Base-by-base conservation (phyloP, 2,888 invertebrate genomes). In the Antitype chi region DNA sequence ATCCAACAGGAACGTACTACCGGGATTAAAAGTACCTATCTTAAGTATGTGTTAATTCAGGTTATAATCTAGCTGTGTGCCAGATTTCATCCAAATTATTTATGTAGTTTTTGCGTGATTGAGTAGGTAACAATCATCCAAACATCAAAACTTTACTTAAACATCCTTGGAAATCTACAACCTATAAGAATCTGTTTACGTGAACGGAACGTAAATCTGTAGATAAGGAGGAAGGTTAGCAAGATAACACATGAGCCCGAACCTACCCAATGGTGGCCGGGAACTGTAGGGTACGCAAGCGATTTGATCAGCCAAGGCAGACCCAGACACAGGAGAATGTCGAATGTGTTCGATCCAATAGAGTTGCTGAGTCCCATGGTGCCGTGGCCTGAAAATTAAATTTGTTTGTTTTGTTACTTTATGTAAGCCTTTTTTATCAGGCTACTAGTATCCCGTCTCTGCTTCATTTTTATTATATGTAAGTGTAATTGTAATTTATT, bases 311-410 rank as follows among this genome's bases (percentile, higher is more conserved):
- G 94, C 98, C 98, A 98, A 0, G 98, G 98, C 25, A 98, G 91
- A 1, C 98, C 98, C 80, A 98, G 95, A 86, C 98, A 98, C 2
- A 98, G 95, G 9, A 98, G 94, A 53, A 98, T 98, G 91, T 98
- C 98, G 90, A 98, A 98, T 0, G 98, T 98, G 91, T 98, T 98
- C 2, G 98, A 98, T 28, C 98, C 98, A 67, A 98, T 98, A 1
- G 98, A 97, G 93, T 98, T 98, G 91, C 98, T 98, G 75, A 98
- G 97, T 0, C 98, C 98, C 98, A 98, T 98, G 25, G 97, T 97
- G 15, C 98, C 98, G 89, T 97, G 97, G 49, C 98, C 98, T 98
- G 90, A 32, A 94, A 94, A 74, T 60, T 23, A 60, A 59, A 81
- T 11, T 9, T 23, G 0, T 55, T 43, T 28, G 43, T 52, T 11